phyloP scores from a whole-genome alignment of 1,140 invertebrate genomes.

The Sarcophaga peregrina region DNA sequence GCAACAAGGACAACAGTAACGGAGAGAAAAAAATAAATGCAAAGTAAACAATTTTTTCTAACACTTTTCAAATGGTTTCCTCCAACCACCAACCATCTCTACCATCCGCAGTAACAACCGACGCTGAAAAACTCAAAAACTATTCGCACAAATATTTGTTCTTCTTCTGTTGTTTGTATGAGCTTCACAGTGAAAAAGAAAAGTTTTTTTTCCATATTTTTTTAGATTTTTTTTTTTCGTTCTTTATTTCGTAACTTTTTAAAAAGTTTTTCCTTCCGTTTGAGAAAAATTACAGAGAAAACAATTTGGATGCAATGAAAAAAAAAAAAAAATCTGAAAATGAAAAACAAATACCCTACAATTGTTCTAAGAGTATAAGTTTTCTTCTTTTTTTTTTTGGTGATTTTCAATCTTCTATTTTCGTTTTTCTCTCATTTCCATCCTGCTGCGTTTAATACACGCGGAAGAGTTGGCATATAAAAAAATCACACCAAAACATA shows the following conservation, averaged over 20 bases:
- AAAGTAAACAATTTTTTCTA: not conserved
- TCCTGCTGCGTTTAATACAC: not conserved
- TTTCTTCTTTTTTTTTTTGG: not conserved
- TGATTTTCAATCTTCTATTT: too few relatives aligned
- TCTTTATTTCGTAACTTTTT: too few relatives aligned
- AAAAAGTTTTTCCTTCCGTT: conserved; percentile 12
- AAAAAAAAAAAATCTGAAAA: not conserved
- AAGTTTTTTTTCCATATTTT: too few relatives aligned
- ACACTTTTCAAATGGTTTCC: not conserved
- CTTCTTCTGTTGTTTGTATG: too few relatives aligned
- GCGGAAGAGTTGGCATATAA: not conserved
- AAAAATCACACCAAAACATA: conserved; percentile 36
- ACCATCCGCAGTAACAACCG: not conserved
- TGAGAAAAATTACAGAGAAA: not conserved
- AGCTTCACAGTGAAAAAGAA: too few relatives aligned
- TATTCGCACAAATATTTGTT: too few relatives aligned
- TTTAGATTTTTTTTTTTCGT: not conserved
- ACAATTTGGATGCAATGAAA: too few relatives aligned
- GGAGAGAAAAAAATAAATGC: not conserved
- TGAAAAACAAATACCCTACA: not conserved
- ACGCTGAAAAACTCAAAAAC: not conserved
- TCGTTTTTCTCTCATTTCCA: too few relatives aligned
- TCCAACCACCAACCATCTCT: not conserved
- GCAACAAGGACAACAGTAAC: too few relatives aligned
- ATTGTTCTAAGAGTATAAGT: not conserved